phyloP scores from a whole-genome alignment of 53 echinoderm and acorn worm species.

The Arbacia lixula region DNA sequence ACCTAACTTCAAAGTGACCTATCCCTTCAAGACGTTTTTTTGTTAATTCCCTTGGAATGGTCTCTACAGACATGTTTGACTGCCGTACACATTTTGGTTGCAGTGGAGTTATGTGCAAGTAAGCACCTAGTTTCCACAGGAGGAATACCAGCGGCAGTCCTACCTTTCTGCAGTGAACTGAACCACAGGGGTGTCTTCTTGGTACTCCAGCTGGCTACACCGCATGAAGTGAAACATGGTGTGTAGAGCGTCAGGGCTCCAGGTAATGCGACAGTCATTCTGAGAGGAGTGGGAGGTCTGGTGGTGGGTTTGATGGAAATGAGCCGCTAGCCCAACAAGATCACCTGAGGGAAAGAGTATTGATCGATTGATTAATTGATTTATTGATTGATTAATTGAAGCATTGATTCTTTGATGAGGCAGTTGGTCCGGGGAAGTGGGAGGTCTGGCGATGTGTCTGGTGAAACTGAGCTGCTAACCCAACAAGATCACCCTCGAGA shows the following conservation, averaged over 20 bases:
- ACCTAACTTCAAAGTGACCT: too few relatives aligned
- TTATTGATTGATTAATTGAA: too few relatives aligned
- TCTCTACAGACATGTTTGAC: too few relatives aligned
- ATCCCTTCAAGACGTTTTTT: too few relatives aligned
- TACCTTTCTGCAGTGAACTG: slow-evolving; percentile 95
- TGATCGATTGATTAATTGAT: too few relatives aligned
- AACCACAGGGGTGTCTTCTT: slow-evolving; percentile 68
- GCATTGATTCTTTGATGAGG: too few relatives aligned
- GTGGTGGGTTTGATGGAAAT: slow-evolving; percentile 81
- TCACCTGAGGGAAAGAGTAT: slow-evolving; percentile 83
- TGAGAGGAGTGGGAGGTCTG: slow-evolving; percentile 59
- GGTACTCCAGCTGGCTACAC: slow-evolving; percentile 84
- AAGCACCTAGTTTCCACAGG: too few relatives aligned
- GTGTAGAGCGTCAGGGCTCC: slow-evolving; percentile 84
- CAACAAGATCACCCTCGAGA: slow-evolving; percentile 82
- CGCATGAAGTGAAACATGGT: slow-evolving; percentile 89
- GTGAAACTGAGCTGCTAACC: slow-evolving; percentile 87
- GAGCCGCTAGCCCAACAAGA: slow-evolving; percentile 87
- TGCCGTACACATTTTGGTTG: too few relatives aligned
- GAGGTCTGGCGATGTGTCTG: slow-evolving; percentile 73
- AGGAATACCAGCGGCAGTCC: too few relatives aligned
- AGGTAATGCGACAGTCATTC: slow-evolving; percentile 64
- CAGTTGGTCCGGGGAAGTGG: slow-evolving; percentile 49
- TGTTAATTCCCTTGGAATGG: too few relatives aligned
- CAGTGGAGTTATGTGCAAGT: too few relatives aligned